Evolutionary conservation across 2,797 vertebrate genomes (phyloP).

Genomic region (Pseudocheirus occidentalis): DNA sequence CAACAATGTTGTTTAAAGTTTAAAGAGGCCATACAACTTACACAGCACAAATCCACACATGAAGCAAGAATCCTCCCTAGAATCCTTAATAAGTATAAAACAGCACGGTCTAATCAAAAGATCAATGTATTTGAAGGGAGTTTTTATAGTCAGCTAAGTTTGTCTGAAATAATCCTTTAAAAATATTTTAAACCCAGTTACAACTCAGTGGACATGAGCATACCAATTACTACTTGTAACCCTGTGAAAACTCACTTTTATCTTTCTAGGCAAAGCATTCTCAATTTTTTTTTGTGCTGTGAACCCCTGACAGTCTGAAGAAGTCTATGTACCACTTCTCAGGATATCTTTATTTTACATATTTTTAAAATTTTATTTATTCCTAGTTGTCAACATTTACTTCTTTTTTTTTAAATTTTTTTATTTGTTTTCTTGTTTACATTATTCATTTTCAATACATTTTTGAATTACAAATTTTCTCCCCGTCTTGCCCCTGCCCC

Average conservation of each 20-base stretch:
- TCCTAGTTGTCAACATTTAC: too few species aligned
- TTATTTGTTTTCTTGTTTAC: too few species aligned
- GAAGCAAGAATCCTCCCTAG: not conserved
- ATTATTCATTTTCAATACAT: too few species aligned
- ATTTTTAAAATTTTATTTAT: too few species aligned
- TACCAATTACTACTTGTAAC: not conserved
- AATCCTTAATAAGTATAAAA: not conserved
- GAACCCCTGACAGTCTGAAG: not conserved
- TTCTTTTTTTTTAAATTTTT: too few species aligned
- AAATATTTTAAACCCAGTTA: not conserved
- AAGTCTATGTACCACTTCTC: not conserved
- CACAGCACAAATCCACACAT: not conserved
- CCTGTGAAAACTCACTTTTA: not conserved
- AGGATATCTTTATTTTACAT: not conserved
- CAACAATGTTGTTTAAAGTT: not conserved
- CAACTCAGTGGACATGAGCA: not conserved
- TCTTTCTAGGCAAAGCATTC: not conserved
- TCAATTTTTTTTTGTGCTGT: not conserved
- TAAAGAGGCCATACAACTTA: not conserved
- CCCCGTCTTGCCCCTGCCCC: too few species aligned
- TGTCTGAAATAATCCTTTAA: not conserved
- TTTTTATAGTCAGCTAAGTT: not conserved
- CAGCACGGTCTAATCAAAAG: not conserved
- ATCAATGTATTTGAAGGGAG: not conserved
- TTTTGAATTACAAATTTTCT: too few species aligned